phyloP scores from a whole-genome alignment of 2,888 invertebrate species.

The Hirtodrosophila duncani region DNA sequence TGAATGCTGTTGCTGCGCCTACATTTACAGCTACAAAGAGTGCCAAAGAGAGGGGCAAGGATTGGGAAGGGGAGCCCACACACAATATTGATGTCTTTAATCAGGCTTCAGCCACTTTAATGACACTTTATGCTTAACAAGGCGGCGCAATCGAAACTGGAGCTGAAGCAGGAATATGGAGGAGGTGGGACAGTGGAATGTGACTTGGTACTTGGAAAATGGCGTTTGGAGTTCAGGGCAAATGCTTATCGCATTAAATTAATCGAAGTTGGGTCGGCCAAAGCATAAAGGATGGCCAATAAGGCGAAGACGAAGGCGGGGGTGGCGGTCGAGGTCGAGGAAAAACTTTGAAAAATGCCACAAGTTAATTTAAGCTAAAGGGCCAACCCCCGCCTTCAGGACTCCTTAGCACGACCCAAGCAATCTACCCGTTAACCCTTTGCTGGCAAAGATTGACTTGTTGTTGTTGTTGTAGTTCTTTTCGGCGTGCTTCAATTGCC shows the following conservation, averaged over 20 bases:
- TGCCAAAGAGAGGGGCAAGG: conserved; percentile 24
- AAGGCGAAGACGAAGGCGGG: neutral
- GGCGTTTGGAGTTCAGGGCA: too few species aligned
- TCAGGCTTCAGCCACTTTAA: conserved; percentile 61
- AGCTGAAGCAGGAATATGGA: conserved; percentile 5
- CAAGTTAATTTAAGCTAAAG: conserved; percentile 67
- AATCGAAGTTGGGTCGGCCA: conserved; percentile 59
- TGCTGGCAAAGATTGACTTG: neutral
- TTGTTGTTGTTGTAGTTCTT: neutral
- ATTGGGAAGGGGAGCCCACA: conserved; percentile 13
- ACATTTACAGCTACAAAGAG: conserved; percentile 2
- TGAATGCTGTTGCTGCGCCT: too few species aligned
- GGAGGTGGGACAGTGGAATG: neutral
- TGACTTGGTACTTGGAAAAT: too few species aligned
- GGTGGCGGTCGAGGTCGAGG: neutral
- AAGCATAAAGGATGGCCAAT: conserved; percentile 9
- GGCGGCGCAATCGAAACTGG: too few species aligned
- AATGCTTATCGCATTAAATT: conserved; percentile 60
- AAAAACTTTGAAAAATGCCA: conserved; percentile 59
- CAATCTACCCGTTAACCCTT: conserved; percentile 52
- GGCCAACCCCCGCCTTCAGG: neutral
- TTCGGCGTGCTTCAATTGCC: conserved; percentile 59
- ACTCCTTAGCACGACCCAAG: conserved; percentile 11
- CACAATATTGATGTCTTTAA: conserved; percentile 60
- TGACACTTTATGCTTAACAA: conserved; percentile 69